Conservation (phyloP, 1,140 invertebrate species). For the Hormaphis cornu region DNA sequence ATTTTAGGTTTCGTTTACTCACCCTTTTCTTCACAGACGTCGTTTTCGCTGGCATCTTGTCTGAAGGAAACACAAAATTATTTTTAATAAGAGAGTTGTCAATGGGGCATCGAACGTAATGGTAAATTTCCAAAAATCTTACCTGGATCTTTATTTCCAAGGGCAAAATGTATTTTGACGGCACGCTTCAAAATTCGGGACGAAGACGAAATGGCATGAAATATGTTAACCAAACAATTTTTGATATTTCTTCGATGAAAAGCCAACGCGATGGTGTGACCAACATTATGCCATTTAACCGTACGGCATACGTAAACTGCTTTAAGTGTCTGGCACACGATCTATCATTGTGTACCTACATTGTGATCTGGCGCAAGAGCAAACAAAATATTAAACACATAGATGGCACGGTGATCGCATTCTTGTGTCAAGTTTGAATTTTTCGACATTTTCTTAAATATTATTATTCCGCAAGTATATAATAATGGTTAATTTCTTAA, state of each 20-base stretch:
- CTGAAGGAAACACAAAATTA: neutral
- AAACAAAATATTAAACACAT: no score
- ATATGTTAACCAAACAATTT: slow-evolving; percentile 22
- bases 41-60: slow-evolving; percentile 21
- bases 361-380: no score
- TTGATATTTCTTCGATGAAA: slow-evolving; percentile 8
- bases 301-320: no score
- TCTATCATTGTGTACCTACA: no score
- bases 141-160: neutral
- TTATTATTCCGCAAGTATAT: no score
- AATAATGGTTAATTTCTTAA: no score
- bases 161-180: neutral
- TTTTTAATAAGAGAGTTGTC: neutral
- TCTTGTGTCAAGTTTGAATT: no score
- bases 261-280: neutral
- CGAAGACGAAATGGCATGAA: neutral
- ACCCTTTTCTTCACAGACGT: slow-evolving; percentile 27
- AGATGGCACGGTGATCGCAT: no score
- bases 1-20: neutral
- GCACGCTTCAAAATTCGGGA: neutral
- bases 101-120: neutral
- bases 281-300: neutral
- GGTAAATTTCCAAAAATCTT: neutral
- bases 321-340: no score
- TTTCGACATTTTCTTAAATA: no score